Evolutionary conservation across 2,113 vertebrate species (phyloP).

Genomic region (Emydocephalus ijimae): DNA sequence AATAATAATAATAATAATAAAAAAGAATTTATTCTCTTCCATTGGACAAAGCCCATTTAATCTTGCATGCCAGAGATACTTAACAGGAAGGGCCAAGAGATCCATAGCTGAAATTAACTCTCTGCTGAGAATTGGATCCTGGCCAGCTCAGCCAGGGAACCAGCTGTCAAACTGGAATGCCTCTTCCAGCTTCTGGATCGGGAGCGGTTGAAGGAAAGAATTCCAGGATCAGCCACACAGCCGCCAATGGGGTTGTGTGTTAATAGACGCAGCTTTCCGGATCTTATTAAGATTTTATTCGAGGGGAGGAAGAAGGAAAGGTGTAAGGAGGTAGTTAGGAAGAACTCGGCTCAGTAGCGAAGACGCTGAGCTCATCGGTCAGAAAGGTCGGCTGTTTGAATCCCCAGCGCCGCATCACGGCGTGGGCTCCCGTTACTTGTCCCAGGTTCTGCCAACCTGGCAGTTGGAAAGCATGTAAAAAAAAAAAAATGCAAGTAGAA

Average conservation of each 20-base stretch:
- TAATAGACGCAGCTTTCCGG: slow-evolving; percentile 11
- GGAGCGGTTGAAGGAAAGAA: neutral
- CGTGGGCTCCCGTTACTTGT: too few species aligned
- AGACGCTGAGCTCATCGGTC: too few species aligned
- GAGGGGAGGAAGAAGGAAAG: neutral
- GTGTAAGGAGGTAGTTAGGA: neutral
- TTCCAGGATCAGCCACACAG: neutral
- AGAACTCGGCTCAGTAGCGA: too few species aligned
- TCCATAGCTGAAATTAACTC: neutral
- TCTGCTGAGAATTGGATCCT: neutral
- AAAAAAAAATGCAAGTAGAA: too few species aligned
- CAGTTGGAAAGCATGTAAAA: too few species aligned
- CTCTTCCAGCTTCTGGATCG: neutral
- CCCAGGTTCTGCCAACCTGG: too few species aligned
- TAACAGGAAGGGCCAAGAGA: neutral
- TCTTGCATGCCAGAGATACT: neutral
- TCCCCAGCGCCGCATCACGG: too few species aligned
- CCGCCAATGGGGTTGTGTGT: slow-evolving; percentile 38
- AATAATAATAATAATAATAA: too few species aligned
- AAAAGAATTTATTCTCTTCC: neutral
- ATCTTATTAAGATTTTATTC: neutral
- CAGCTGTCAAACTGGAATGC: neutral
- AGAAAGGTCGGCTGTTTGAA: too few species aligned
- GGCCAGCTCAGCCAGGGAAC: neutral
- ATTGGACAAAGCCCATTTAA: neutral